Percentiles rank a stretch among this genome's conserved stretches.
Evolutionary conservation across 2,797 vertebrate species (phyloP).

Genomic region (Ataeniobius toweri): DNA sequence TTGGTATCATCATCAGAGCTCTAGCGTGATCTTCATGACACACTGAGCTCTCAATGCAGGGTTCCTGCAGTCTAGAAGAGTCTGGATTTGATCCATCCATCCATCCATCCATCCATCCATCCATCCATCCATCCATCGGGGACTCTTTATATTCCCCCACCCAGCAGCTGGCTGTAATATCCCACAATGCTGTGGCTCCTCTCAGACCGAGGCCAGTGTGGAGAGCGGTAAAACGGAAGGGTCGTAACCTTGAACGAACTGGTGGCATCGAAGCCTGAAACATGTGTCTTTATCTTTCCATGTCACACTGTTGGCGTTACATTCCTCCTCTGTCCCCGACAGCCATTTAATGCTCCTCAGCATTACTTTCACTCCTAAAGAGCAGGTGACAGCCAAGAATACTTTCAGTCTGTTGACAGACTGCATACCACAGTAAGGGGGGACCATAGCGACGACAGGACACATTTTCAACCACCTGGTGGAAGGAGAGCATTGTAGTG

Average conservation of each 20-base stretch:
- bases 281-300: conserved; percentile 46
- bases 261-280: conserved; percentile 30
- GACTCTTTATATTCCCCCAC: conserved; percentile 23
- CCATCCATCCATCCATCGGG: no score
- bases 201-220: conserved; percentile 26
- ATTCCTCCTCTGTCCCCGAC: conserved; percentile 67
- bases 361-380: conserved; percentile 48
- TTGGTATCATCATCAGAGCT: conserved; percentile 27
- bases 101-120: no score
- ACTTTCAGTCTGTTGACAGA: conserved; percentile 58
- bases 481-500: conserved; percentile 34
- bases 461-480: conserved; percentile 43
- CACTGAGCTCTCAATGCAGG: conserved; percentile 21
- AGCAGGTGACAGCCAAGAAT: conserved; percentile 75
- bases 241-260: conserved; percentile 52
- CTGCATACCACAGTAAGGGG: conserved; percentile 36
- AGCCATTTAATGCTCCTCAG: conserved; percentile 37
- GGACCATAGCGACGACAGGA: conserved; percentile 38
- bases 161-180: conserved; percentile 57
- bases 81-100: background rate
- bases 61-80: background rate
- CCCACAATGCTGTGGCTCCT: conserved; percentile 25
- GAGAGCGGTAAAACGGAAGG: conserved; percentile 61
- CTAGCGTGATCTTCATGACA: conserved; percentile 37
- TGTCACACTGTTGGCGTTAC: conserved; percentile 38